Evolutionary conservation across 2,113 vertebrate species (phyloP), one percentile per base, ranked within the genome.

Genomic region (Chaetorhynchus papuensis): DNA sequence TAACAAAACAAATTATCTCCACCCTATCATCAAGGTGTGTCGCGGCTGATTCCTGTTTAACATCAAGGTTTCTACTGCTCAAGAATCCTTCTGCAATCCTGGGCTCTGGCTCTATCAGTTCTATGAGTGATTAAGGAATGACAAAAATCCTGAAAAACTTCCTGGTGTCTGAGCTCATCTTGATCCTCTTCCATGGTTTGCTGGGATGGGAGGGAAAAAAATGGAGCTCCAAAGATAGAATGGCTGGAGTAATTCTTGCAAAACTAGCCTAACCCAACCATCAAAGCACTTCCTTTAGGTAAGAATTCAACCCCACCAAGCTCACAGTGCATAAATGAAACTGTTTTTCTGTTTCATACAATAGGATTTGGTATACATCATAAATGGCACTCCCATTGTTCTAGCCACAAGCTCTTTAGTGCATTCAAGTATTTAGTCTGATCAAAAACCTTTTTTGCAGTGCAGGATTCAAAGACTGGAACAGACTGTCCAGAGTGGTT

Each of bases 231-330:
- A 93, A 87, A 97, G 90, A 97, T 95, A 94, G 83, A 90, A 33
- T 15, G 80, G n/a, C 69, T 85, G 70, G 63, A 93, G 53, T 89
- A 85, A 94, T 53, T 95, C 91, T 94, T 97, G 90, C 87, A 97
- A 98, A 98, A 96, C 96, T 90, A 85, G 79, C 88, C 96, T 95
- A 98, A 76, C 79, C 45, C 60, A 81, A 95, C 60, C 87, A 85
- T 95, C 94, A 97, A 97, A 97, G 97, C 90, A 85, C 79, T 98
- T 97, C 97, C 95, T 98, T 96, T 94, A 97, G 95, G 95, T 95
- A 96, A 97, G 90, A 75, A 83, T 78, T 77, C 33, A 3, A 79
- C 94, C 30, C 71, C 89, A 70, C 49, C 95, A 94, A 96, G 23
- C 77, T 95, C 93, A 82, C 31, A 92, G 93, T 89, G 78, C 90